Conservation (phyloP, 2,888 invertebrate species). For the Periphyllus acericola region DNA sequence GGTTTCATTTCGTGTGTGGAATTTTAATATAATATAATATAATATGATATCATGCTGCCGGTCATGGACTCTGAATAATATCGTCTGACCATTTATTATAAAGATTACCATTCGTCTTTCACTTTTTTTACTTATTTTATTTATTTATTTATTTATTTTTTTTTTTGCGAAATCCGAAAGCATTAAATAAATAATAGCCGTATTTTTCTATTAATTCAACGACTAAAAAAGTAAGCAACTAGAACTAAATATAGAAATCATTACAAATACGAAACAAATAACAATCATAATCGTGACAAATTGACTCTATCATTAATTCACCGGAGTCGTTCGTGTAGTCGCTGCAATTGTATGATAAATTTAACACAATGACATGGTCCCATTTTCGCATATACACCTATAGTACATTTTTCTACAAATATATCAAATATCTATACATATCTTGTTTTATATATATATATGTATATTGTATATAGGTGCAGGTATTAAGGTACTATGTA, state of each 20-base stretch:
- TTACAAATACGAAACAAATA: constrained; percentile 2
- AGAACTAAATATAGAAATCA: constrained; percentile 1
- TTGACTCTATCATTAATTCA: constrained; percentile 22
- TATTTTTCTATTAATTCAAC: constrained; percentile 1
- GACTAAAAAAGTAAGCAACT: constrained; percentile 17
- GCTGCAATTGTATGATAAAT: background rate
- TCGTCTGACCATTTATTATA: constrained; percentile 21
- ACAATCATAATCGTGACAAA: constrained; percentile 44
- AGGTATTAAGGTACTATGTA: too few relatives aligned
- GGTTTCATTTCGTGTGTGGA: constrained; percentile 1
- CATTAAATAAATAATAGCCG: constrained; percentile 36
- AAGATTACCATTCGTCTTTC: constrained; percentile 34
- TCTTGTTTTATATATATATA: background rate
- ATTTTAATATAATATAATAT: background rate
- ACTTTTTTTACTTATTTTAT: constrained; percentile 33
- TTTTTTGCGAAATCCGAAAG: constrained; percentile 45
- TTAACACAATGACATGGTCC: background rate
- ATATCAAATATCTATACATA: background rate
- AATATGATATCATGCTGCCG: background rate
- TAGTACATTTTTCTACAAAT: background rate
- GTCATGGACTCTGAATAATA: constrained; percentile 36
- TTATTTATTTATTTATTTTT: background rate
- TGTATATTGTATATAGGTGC: background rate
- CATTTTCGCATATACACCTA: background rate
- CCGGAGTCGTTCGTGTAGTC: background rate